Percentiles rank a stretch among this genome's conserved stretches.
Conservation (phyloP, 1,140 invertebrate species). For the Physella acuta region DNA sequence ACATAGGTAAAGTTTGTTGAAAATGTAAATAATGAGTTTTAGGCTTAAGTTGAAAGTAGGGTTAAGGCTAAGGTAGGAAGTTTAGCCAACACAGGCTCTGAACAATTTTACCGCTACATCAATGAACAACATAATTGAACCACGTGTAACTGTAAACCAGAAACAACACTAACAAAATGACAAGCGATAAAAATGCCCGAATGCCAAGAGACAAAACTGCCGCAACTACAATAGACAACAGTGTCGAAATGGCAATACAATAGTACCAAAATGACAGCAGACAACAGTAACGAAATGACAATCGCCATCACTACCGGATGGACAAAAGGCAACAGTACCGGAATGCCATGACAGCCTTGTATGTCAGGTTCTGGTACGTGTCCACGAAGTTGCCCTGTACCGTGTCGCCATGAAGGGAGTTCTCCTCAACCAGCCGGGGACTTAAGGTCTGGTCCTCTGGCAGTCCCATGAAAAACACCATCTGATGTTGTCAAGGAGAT, state of each 20-base stretch:
- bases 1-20: too few relatives aligned
- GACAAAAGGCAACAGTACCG: neutral
- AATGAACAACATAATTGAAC: too few relatives aligned
- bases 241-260: neutral
- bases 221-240: neutral
- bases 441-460: neutral
- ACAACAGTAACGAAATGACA: neutral
- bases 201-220: too few relatives aligned
- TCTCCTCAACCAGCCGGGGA: neutral
- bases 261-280: neutral
- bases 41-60: too few relatives aligned
- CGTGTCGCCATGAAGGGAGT: slow-evolving; percentile 3
- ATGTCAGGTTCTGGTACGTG: slow-evolving; percentile 15
- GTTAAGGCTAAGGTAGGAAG: too few relatives aligned
- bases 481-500: neutral
- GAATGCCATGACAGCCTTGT: slow-evolving; percentile 16
- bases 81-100: too few relatives aligned
- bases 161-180: too few relatives aligned
- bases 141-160: too few relatives aligned
- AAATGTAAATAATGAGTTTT: too few relatives aligned
- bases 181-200: too few relatives aligned
- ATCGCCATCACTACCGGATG: neutral
- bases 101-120: too few relatives aligned
- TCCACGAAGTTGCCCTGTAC: slow-evolving; percentile 13
- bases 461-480: slow-evolving; percentile 20